phyloP scores from a whole-genome alignment of 2,888 invertebrate genomes.

The Drosophila mimetica region DNA sequence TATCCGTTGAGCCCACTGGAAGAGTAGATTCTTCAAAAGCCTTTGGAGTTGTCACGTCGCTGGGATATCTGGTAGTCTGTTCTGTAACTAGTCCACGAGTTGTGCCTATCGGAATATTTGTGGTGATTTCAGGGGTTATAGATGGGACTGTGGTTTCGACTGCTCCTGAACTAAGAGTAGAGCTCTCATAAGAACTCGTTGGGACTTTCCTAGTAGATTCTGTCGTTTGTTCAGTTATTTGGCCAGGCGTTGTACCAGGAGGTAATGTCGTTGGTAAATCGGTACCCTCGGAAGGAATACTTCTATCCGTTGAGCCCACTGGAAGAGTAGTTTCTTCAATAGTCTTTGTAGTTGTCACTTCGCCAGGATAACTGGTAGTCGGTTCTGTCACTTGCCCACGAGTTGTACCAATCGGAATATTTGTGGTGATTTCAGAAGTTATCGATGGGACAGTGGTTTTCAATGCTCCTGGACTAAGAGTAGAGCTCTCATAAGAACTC shows the following conservation, averaged over 20 bases:
- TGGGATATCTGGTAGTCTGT: background rate
- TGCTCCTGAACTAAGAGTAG: background rate
- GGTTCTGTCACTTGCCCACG: background rate
- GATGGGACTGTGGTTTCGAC: background rate
- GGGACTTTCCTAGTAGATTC: background rate
- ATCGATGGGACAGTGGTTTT: background rate
- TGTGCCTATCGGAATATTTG: background rate
- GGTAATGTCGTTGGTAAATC: background rate
- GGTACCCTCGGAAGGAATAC: background rate
- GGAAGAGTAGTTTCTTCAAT: background rate
- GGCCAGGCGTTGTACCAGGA: background rate
- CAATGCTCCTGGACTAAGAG: background rate
- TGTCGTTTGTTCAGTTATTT: background rate
- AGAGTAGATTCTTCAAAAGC: background rate
- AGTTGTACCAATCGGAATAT: background rate
- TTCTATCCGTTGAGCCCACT: background rate
- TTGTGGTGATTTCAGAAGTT: background rate
- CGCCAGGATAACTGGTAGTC: background rate
- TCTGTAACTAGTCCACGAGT: background rate
- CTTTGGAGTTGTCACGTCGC: background rate
- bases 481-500: background rate
- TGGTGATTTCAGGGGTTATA: background rate
- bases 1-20: background rate
- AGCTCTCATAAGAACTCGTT: background rate
- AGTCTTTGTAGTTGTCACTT: background rate